A percentile compares a stretch with the other conserved stretches of the same genome.
These are phyloP conservation scores for Montipora capitata DNA, from an alignment of 92 coral and sea anemone genomes.

Conservation along the genomic window DNA sequence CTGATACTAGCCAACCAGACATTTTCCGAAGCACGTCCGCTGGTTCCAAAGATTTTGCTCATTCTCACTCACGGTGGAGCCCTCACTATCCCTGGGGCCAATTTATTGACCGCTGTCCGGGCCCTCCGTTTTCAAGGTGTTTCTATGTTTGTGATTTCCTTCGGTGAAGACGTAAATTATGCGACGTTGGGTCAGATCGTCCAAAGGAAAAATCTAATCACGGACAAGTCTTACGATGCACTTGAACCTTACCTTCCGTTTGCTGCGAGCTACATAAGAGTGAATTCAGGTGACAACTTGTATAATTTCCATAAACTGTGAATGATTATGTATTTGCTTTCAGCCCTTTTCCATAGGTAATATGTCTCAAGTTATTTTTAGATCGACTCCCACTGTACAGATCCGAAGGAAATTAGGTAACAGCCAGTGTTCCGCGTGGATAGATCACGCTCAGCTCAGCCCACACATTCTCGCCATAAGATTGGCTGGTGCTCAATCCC, in stretches of 20 bases:
- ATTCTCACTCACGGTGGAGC: constrained; percentile 71
- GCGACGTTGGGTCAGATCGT: constrained; percentile 51
- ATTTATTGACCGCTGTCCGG: constrained; percentile 62
- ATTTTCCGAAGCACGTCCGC: constrained; percentile 69
- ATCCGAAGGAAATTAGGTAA: too few species aligned
- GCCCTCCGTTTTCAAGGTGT: constrained; percentile 79
- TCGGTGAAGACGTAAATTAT: constrained; percentile 67
- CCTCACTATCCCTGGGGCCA: constrained; percentile 65
- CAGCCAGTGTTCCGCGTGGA: too few species aligned
- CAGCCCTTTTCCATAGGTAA: too few species aligned
- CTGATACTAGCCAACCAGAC: constrained; percentile 79
- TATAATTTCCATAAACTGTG: background rate
- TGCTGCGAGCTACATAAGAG: constrained; percentile 80
- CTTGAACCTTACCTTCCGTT: constrained; percentile 72
- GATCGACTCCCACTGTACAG: too few species aligned
- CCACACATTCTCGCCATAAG: too few species aligned
- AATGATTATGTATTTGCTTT: background rate
- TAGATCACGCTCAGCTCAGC: too few species aligned
- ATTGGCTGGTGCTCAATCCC: too few species aligned
- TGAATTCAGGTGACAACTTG: constrained; percentile 69
- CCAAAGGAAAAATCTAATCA: constrained; percentile 56
- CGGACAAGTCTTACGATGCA: constrained; percentile 65
- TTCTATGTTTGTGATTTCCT: constrained; percentile 79
- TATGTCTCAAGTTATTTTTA: too few species aligned
- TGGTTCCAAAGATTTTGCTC: constrained; percentile 83